Evolutionary conservation across 2,797 vertebrate genomes (phyloP), one percentile per base, ranked within the genome.

Genomic region (Xiphophorus birchmanni): DNA sequence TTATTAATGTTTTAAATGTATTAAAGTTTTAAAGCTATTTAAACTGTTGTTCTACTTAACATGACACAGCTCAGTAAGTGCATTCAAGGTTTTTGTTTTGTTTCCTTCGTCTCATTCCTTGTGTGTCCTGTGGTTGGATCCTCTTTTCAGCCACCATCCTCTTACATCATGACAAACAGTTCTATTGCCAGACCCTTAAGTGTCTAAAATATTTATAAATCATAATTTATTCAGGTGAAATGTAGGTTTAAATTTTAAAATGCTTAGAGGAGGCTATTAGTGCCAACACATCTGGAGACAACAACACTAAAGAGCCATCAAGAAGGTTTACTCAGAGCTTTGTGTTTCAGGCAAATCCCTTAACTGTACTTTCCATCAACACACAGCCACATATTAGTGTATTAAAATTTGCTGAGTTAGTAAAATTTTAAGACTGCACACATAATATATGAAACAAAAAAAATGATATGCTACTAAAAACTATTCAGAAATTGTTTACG

Each of bases 291-390:
- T 77, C 18, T 63, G 21, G 8, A 21, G 13, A n/a, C 23, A 65
- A 8, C 29, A 54, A 60, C 67, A 77, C 54, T 48, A 71, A 58
- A 82, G 11, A 77, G 37, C 23, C 76, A 45, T n/a, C 71, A 5
- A 63, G 2, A 52, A 44, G 15, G 26, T 6, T 54, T 11, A 15
- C 60, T 76, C 60, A 60, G 29, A 78, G 52, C 65, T 81, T 13
- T 21, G 35, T n/a, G 42, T 50, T 78, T 67, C 44, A 69, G 23
- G 37, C 32, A n/a, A 42, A n/a, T 58, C 60, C 42, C 60, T 63
- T 35, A 32, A 63, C 60, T 63, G 60, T 63, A 35, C 32, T 35
- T 35, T 35, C 15, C 60, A 63, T 8, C 60, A 63, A 63, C 32
- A 63, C 63, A 65, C 15, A 65, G 32, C 17, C 35, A 65, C 8